A percentile compares a stretch with the other conserved stretches of the same genome.
These are phyloP conservation scores for Ctenoplectra terminalis DNA, from an alignment of 1,140 invertebrate species.

Conservation along the genomic window DNA sequence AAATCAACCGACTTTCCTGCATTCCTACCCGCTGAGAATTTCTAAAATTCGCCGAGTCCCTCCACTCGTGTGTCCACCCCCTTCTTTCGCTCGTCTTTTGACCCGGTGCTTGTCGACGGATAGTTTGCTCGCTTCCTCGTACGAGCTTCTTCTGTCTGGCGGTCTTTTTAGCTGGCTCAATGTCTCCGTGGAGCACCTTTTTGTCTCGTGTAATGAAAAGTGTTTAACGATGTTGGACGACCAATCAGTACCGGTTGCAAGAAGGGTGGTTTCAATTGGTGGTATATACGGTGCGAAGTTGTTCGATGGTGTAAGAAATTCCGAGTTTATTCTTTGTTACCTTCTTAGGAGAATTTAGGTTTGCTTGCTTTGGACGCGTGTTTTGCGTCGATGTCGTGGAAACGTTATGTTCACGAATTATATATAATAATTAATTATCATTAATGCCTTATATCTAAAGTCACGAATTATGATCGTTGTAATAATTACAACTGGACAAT, in stretches of 20 bases:
- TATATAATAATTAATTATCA: too few relatives aligned
- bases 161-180: constrained; percentile 24
- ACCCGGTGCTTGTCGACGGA: background rate
- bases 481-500: too few relatives aligned
- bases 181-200: background rate
- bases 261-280: background rate
- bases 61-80: background rate
- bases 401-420: too few relatives aligned
- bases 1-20: too few relatives aligned
- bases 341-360: too few relatives aligned
- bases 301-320: background rate
- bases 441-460: too few relatives aligned
- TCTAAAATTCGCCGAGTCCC: background rate
- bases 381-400: too few relatives aligned
- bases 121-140: background rate
- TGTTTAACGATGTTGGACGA: background rate
- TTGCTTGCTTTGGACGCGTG: too few relatives aligned
- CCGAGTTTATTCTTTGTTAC: background rate
- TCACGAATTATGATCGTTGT: too few relatives aligned
- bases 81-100: constrained; percentile 3
- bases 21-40: constrained; percentile 7
- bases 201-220: constrained; percentile 12
- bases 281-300: background rate
- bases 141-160: constrained; percentile 22
- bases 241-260: background rate